These are phyloP conservation scores for Nephotettix cincticeps DNA, from an alignment of 1,140 invertebrate genomes.

Conservation along the genomic window DNA sequence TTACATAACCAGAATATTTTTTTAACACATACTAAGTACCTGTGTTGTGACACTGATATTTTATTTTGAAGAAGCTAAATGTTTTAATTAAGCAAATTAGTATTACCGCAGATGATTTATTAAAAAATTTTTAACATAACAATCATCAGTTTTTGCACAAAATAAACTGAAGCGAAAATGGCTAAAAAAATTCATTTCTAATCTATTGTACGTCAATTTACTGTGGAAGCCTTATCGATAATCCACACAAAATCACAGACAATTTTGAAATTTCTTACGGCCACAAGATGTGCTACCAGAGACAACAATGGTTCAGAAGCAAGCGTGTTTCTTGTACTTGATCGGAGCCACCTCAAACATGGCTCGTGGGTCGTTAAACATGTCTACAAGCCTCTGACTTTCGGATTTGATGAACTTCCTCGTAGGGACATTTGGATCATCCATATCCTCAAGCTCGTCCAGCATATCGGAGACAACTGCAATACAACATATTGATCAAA, in stretches of 20 bases:
- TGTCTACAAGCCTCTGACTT: conserved; percentile 11
- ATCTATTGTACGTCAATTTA: too few relatives aligned
- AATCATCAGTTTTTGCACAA: not conserved
- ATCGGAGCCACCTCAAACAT: not conserved
- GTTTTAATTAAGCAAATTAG: too few relatives aligned
- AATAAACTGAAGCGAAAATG: not conserved
- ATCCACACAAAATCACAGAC: too few relatives aligned
- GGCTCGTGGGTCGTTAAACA: not conserved
- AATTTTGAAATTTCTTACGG: too few relatives aligned
- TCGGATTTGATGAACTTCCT: conserved; percentile 15
- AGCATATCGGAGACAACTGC: conserved; percentile 13
- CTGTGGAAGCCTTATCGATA: too few relatives aligned
- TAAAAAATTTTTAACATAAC: not conserved
- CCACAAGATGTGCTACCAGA: too few relatives aligned
- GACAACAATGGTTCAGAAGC: not conserved
- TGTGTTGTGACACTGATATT: too few relatives aligned
- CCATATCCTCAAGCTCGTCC: conserved; percentile 2
- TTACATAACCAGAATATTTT: too few relatives aligned
- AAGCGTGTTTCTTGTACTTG: conserved; percentile 10
- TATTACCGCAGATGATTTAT: too few relatives aligned
- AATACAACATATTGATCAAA: not conserved
- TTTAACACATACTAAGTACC: too few relatives aligned
- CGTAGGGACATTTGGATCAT: conserved; percentile 13
- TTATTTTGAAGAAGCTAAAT: too few relatives aligned
- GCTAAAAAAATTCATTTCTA: not conserved